These are phyloP conservation scores for Sebastes schlegelii DNA, from an alignment of 2,113 vertebrate species.

Conservation along the genomic window DNA sequence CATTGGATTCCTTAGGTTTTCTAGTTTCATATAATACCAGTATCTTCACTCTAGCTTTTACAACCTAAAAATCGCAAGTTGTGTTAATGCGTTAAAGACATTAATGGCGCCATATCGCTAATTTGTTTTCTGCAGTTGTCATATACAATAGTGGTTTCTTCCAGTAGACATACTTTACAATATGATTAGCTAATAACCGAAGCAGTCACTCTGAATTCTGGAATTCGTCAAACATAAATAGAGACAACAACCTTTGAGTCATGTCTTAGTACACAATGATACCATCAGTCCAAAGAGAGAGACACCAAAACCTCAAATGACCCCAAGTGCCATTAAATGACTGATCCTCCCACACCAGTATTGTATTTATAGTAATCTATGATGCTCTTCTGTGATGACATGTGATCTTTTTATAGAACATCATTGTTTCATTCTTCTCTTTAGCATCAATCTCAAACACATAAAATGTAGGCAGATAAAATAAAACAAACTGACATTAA, in stretches of 20 bases:
- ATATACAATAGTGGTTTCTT: too few species aligned
- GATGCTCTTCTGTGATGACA: not conserved
- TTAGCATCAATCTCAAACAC: not conserved
- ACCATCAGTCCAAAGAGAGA: not conserved
- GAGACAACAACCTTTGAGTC: not conserved
- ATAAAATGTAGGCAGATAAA: not conserved
- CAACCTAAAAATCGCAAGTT: too few species aligned
- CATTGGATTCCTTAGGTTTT: too few species aligned
- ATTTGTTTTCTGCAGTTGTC: too few species aligned
- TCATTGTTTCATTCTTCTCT: not conserved
- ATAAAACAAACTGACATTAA: not conserved
- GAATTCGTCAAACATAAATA: not conserved
- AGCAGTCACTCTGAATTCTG: too few species aligned
- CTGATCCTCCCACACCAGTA: not conserved
- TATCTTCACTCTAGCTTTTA: too few species aligned
- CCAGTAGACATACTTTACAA: too few species aligned
- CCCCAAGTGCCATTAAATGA: not conserved
- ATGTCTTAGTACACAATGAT: not conserved
- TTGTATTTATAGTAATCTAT: not conserved
- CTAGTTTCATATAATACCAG: too few species aligned
- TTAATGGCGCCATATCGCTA: too few species aligned
- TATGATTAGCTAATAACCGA: too few species aligned
- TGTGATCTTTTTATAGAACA: not conserved
- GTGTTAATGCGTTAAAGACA: too few species aligned
- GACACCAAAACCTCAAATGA: conserved; percentile 1